Evolutionary conservation across 2,113 vertebrate species (phyloP).

Genomic region (Laticauda laticaudata): DNA sequence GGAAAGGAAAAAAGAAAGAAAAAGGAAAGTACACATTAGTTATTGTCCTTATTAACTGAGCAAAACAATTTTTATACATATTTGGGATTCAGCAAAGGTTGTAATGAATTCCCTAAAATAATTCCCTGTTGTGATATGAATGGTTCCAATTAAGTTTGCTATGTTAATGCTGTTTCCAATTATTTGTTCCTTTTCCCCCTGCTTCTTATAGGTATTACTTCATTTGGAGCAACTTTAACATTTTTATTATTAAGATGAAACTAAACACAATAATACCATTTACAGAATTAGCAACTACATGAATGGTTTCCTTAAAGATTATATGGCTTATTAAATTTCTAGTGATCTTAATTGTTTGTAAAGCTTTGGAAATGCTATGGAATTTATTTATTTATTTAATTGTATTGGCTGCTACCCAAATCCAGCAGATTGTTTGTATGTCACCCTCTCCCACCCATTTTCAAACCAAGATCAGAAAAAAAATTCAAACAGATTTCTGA

Average conservation of each 20-base stretch:
- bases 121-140: constrained; percentile 14
- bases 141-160: background rate
- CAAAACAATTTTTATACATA: constrained; percentile 32
- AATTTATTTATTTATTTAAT: background rate
- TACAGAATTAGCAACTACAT: background rate
- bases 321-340: background rate
- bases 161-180: background rate
- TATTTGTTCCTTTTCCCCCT: background rate
- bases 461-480: background rate
- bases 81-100: constrained; percentile 12
- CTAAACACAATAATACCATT: background rate
- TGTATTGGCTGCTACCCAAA: background rate
- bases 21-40: constrained; percentile 47
- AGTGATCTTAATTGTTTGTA: background rate
- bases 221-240: background rate
- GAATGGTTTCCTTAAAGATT: background rate
- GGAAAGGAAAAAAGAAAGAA: constrained; percentile 37
- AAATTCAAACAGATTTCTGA: background rate
- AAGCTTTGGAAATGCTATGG: background rate
- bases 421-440: background rate
- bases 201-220: background rate
- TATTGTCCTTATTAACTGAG: constrained; percentile 45
- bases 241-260: background rate
- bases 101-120: constrained; percentile 17
- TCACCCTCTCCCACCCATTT: background rate